Conservation (phyloP, 1,140 invertebrate genomes). For the Lordiphosa stackelbergi region DNA sequence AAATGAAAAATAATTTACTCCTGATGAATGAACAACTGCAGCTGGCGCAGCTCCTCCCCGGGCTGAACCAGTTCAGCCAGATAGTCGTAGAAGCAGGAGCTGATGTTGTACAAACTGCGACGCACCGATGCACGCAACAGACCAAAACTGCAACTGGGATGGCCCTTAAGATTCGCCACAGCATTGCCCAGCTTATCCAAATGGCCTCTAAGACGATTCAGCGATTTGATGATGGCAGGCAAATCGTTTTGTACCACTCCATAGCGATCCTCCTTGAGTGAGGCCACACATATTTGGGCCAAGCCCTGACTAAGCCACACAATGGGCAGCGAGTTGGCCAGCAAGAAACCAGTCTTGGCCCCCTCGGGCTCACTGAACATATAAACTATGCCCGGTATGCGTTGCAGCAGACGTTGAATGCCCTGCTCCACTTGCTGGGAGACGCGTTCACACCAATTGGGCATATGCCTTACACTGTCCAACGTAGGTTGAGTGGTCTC, state of each 20-base stretch:
- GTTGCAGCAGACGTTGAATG: slow-evolving; percentile 73
- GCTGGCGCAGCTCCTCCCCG: slow-evolving; percentile 77
- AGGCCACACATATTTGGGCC: slow-evolving; percentile 82
- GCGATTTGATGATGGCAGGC: slow-evolving; percentile 81
- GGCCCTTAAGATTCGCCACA: slow-evolving; percentile 79
- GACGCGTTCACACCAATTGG: slow-evolving; percentile 73
- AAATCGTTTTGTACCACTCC: slow-evolving; percentile 89
- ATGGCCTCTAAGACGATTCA: slow-evolving; percentile 83
- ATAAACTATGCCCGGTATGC: slow-evolving; percentile 82
- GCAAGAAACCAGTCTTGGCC: slow-evolving; percentile 81
- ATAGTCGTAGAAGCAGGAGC: slow-evolving; percentile 83
- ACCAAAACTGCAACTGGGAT: slow-evolving; percentile 80
- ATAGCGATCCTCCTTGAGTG: slow-evolving; percentile 86
- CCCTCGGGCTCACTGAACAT: slow-evolving; percentile 85
- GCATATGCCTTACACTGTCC: slow-evolving; percentile 36
- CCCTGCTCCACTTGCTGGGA: slow-evolving; percentile 67
- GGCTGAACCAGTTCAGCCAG: slow-evolving; percentile 82
- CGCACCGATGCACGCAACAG: slow-evolving; percentile 82
- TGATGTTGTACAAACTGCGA: slow-evolving; percentile 86
- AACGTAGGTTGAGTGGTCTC: neutral
- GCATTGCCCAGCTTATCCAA: slow-evolving; percentile 85
- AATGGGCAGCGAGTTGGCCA: slow-evolving; percentile 83
- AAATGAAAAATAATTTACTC: slow-evolving; percentile 66
- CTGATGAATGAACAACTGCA: slow-evolving; percentile 79
- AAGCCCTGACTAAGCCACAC: slow-evolving; percentile 85